Conservation (phyloP, 2,113 vertebrate species). For the Trichomycterus rosablanca region DNA sequence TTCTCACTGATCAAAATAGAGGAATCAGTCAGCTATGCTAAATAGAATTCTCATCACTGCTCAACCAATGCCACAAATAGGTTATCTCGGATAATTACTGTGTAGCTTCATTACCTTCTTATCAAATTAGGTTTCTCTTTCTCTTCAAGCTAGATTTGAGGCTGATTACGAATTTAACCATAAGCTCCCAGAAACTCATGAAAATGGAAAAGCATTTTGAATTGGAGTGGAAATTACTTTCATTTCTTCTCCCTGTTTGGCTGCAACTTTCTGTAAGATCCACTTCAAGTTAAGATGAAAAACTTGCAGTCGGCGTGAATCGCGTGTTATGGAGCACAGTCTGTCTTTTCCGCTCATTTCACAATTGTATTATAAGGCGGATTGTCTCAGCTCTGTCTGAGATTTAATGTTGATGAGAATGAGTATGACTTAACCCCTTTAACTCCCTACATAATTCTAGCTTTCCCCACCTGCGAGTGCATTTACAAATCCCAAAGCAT, state of each 20-base stretch:
- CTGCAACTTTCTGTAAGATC: constrained; percentile 36
- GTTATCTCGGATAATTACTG: constrained; percentile 73
- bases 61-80: constrained; percentile 71
- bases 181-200: constrained; percentile 45
- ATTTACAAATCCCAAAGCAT: too few species aligned
- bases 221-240: constrained; percentile 38
- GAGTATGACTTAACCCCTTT: constrained; percentile 28
- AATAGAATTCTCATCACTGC: constrained; percentile 76
- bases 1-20: constrained; percentile 66
- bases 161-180: constrained; percentile 69
- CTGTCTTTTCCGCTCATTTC: not conserved
- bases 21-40: constrained; percentile 74
- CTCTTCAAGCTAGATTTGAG: constrained; percentile 70
- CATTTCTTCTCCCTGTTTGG: constrained; percentile 35
- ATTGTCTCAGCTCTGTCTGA: constrained; percentile 28
- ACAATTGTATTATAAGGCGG: constrained; percentile 31
- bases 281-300: constrained; percentile 31
- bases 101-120: constrained; percentile 74
- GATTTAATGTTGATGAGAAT: constrained; percentile 40
- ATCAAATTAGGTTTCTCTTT: constrained; percentile 75
- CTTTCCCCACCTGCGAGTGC: too few species aligned
- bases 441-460: too few species aligned
- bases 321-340: not conserved
- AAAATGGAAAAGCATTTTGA: constrained; percentile 38
- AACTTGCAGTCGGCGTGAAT: constrained; percentile 27